Conservation (phyloP, 2,888 invertebrate genomes). For the Buathra laborator region DNA sequence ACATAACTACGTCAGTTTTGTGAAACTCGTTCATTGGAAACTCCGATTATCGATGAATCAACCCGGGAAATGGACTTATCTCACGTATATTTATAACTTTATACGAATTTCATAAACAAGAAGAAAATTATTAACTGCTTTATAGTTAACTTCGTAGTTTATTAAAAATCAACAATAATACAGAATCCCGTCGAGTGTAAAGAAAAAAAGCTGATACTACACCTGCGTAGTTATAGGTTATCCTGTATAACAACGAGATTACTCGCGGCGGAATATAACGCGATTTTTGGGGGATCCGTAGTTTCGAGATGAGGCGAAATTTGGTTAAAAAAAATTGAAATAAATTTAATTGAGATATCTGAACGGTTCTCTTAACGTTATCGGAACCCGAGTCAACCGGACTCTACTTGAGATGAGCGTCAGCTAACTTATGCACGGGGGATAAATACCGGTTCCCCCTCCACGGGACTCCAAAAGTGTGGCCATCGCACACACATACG, state of each 20-base stretch:
- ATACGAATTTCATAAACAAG: not conserved
- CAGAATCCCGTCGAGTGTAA: no score
- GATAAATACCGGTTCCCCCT: conserved; percentile 2
- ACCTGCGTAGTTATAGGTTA: no score
- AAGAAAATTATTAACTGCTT: not conserved
- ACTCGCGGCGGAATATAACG: no score
- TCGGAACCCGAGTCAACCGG: conserved; percentile 1
- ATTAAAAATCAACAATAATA: not conserved
- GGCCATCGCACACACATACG: not conserved
- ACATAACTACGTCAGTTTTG: no score
- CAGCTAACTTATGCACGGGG: not conserved
- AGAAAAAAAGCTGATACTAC: no score
- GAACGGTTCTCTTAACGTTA: not conserved
- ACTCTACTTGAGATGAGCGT: conserved; percentile 8
- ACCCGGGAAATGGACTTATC: not conserved
- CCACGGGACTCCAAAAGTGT: not conserved
- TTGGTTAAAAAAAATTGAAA: no score
- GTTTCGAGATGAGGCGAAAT: no score
- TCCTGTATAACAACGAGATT: no score
- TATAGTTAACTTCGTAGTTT: not conserved
- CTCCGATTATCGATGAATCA: no score
- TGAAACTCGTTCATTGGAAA: no score
- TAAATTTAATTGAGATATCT: no score
- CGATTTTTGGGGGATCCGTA: no score
- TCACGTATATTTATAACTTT: not conserved